A percentile compares a stretch with the other conserved stretches of the same genome.
These are phyloP conservation scores for Nematostella vectensis DNA, from an alignment of 92 coral and sea anemone genomes.

Conservation along the genomic window DNA sequence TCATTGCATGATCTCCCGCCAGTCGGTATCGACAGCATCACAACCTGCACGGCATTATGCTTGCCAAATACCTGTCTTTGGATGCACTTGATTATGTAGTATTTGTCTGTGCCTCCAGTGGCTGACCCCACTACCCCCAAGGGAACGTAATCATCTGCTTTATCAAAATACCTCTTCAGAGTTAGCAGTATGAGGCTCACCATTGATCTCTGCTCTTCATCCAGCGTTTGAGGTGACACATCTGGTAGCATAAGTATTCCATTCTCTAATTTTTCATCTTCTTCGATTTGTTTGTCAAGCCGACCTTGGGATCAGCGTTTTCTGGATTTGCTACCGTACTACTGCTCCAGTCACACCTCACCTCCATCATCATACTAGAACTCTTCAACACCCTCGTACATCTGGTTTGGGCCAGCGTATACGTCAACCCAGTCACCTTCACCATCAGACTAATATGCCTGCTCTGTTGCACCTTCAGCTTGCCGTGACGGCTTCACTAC, in stretches of 20 bases:
- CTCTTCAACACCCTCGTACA: conserved; percentile 19
- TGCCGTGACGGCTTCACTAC: conserved; percentile 14
- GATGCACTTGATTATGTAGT: no score
- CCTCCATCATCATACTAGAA: conserved; percentile 36
- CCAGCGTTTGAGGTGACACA: conserved; percentile 19
- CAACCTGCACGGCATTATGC: conserved; percentile 25
- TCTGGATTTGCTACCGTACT: conserved; percentile 18
- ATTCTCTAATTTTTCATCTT: conserved; percentile 3
- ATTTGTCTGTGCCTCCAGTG: no score
- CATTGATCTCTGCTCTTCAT: conserved; percentile 25
- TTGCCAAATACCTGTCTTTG: conserved; percentile 27
- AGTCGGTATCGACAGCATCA: conserved; percentile 26
- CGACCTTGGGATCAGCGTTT: conserved; percentile 10
- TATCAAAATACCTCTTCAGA: no score
- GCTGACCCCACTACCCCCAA: conserved; percentile 13
- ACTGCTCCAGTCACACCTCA: no score
- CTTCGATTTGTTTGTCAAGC: conserved; percentile 16
- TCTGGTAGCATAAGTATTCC: conserved; percentile 13
- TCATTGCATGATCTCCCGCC: conserved; percentile 30
- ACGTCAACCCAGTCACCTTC: conserved; percentile 26
- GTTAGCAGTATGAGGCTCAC: no score
- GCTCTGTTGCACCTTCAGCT: conserved; percentile 24
- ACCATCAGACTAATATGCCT: conserved; percentile 9
- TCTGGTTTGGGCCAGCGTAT: conserved; percentile 27
- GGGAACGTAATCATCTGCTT: no score